A percentile compares a stretch with the other conserved stretches of the same genome.
Conservation (phyloP, 2,888 invertebrate genomes). For the Mamestra brassicae region DNA sequence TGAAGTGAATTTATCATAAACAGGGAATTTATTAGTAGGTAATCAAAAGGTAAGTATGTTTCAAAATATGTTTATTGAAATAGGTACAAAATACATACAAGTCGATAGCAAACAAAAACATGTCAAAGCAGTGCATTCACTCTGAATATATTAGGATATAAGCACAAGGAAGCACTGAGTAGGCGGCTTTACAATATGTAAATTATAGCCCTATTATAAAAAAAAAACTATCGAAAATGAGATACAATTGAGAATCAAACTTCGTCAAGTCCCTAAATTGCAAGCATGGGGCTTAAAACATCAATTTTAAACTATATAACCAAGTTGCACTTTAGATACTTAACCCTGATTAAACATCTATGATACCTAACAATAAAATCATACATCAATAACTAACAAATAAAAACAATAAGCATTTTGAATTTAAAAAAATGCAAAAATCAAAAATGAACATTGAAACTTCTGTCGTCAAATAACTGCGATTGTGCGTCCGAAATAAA, state of each 20-base stretch:
- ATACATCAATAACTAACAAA: background rate
- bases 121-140: constrained; percentile 78
- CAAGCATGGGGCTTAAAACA: constrained; percentile 44
- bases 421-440: constrained; percentile 14
- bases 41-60: no score
- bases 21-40: background rate
- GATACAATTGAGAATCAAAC: constrained; percentile 27
- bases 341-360: constrained; percentile 5
- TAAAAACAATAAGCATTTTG: constrained; percentile 4
- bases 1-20: background rate
- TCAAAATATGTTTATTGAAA: constrained; percentile 37
- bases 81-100: constrained; percentile 43
- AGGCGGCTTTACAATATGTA: constrained; percentile 82
- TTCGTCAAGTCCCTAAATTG: constrained; percentile 15
- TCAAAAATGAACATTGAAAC: constrained; percentile 8
- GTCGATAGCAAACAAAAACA: constrained; percentile 27
- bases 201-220: constrained; percentile 72
- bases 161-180: constrained; percentile 85
- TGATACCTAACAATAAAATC: background rate
- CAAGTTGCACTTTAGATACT: constrained; percentile 13
- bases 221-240: constrained; percentile 39
- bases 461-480: constrained; percentile 46
- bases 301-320: constrained; percentile 46
- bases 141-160: constrained; percentile 87
- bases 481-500: constrained; percentile 61